A percentile compares a stretch with the other conserved stretches of the same genome.
phyloP scores from a whole-genome alignment of 2,888 invertebrate genomes.

The Zeuzera pyrina region DNA sequence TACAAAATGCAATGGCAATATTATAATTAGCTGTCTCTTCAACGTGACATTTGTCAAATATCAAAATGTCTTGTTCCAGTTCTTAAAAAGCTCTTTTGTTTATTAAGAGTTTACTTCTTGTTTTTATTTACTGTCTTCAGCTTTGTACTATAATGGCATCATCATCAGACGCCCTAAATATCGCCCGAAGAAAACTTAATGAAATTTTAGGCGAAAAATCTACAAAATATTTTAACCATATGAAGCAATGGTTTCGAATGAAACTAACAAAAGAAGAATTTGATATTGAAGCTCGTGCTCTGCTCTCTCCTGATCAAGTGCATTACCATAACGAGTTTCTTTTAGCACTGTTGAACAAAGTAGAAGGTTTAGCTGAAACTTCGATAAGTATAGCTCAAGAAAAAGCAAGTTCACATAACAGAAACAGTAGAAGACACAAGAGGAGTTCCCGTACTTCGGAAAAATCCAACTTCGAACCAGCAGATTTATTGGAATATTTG shows the following conservation, averaged over 20 bases:
- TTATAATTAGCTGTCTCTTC: too few relatives aligned
- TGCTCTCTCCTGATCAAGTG: conserved; percentile 81
- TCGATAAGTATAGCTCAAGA: conserved; percentile 57
- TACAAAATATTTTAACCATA: conserved; percentile 79
- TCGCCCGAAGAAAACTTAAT: conserved; percentile 74
- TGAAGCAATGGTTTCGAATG: conserved; percentile 83
- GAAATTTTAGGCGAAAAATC: conserved; percentile 79
- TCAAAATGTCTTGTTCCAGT: too few relatives aligned
- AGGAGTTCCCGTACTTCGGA: conserved; percentile 71
- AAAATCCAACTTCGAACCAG: conserved; percentile 74
- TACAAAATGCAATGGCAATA: too few relatives aligned
- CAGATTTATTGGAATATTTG: conserved; percentile 74
- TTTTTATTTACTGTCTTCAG: too few relatives aligned
- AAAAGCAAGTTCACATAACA: conserved; percentile 49
- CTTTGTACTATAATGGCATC: too few relatives aligned
- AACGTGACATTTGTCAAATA: too few relatives aligned
- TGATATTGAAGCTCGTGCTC: conserved; percentile 82
- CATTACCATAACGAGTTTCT: conserved; percentile 90
- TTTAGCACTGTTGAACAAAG: conserved; percentile 84
- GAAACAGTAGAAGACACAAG: conserved; percentile 63
- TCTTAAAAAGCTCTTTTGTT: too few relatives aligned
- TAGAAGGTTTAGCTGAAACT: conserved; percentile 66
- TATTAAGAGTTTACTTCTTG: too few relatives aligned
- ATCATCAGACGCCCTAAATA: conserved; percentile 63
- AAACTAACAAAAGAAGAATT: conserved; percentile 88